Evolutionary conservation across 2,888 invertebrate species (phyloP), one percentile per base, ranked within the genome.

Genomic region (Chouioia cunea): DNA sequence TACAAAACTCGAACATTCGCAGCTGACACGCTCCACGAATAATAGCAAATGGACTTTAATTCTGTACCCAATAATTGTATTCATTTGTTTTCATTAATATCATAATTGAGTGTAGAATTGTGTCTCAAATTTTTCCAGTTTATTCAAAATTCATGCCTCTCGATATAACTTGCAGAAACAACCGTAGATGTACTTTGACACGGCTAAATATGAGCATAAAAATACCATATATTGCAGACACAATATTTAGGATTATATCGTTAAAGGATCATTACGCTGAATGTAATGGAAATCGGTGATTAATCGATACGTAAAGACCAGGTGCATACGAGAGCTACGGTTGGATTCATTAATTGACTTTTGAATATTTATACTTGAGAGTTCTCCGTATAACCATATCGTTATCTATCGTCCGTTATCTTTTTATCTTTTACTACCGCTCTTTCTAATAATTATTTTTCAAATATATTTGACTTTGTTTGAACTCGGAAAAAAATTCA

Each of bases 201-300:
- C 12, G 10, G 20, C 20, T 43, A 60, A 12, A 48, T 8, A 22
- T 16, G 10, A 22, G 14, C 44, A 50, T 18, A 10, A 18, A 20
- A 23, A 54, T 16, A 10, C 54, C 22, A 20, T 22, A 44, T 23
- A 47, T 59, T 4, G 14, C 12, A 56, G 50, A 64, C 65, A 63
- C 65, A 69, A 68, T 71, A 69, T 78, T 75, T 69, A 71, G 73
- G 71, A 69, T n/a, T n/a, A 72, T 65, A 57, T 73, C 73, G 75
- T 81, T 80, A 80, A 79, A 76, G 77, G 77, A 74, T 77, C 76
- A 77, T 80, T 79, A 79, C 77, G 71, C 67, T 72, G 69, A 36
- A 75, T 74, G 71, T 78, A 78, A 79, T 78, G 77, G 75, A 76
- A 80, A 80, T 80, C 77, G 77, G 79, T 80, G 79, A 80, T 81